Base-by-base conservation (phyloP, 2,113 vertebrate genomes). In the Puffinus mauretanicus region DNA sequence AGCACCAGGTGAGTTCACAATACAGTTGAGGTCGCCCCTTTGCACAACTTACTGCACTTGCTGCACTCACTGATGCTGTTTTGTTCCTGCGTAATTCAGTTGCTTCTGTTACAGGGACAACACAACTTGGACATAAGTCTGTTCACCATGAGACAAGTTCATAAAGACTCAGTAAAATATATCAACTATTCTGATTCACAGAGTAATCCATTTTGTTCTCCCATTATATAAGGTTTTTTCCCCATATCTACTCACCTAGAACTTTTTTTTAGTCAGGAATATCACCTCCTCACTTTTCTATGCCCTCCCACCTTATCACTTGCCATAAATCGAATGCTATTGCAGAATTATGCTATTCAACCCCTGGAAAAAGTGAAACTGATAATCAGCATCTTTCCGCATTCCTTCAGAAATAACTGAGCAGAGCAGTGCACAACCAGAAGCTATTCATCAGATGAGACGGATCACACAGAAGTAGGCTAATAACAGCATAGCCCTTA, bases 1-100 rank as follows among this genome's bases (percentile, higher is more conserved):
- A 70, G 67, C 40, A 46, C 15, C 71, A 78, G 46, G 47, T 16
- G 64, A 78, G 76, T 11, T 20, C 79, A 57, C 42, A 62, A 62
- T 3, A 46, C 14, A 9, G 16, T 2, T 5, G 6, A 58, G 19
- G 34, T 29, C 6, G 0, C 12, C 20, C 47, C 12, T 65, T 32
- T 21, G 55, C 51, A 42, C 13, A 27, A 4, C 5, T 32, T 7
- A 13, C 24, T 14, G 38, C 1, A 0, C 14, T 13, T 34, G 42
- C 67, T 38, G 26, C 58, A 13, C 16, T 29, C 65, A 25, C 6
- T 4, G 21, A 42, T 16, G 30, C 55, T 3, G 9, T 6, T 62
- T 29, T 38, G 42, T 10, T 49, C 30, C 65, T 9, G 5, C 27
- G 9, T 19, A 47, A 64, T 22, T 47, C n/a, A 40, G 22, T 6